Evolutionary conservation across 2,888 invertebrate genomes (phyloP), one percentile per base, ranked within the genome.

Genomic region (Blastobasis adustella): DNA sequence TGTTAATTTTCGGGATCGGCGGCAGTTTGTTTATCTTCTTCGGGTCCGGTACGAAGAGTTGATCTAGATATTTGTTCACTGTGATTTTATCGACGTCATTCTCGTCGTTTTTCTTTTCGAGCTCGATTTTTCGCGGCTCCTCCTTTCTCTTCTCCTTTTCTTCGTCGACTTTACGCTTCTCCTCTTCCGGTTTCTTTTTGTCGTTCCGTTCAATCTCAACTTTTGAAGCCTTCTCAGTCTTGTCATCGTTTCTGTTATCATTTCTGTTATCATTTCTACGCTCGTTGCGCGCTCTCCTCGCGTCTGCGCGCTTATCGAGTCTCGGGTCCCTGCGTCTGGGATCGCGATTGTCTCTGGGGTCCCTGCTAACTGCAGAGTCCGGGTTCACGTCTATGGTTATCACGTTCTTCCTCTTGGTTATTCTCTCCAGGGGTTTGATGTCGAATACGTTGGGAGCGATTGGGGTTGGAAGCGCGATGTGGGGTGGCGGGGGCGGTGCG

Each of bases 401-500:
- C 55, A 82, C 85, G 73, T 86, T 85, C 47, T 80, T 84, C 54
- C 85, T 75, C 51, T 87, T 86, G 50, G 75, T 78, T 63, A 79
- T 72, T 52, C 79, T 76, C 5, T 82, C 82, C 50, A 85, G 79
- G 10, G 89, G 78, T 59, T 84, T 85, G 76, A 89, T 84, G 74
- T 90, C 82, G 73, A 87, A 85, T 45, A 83, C 80, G 73, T 85
- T 73, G 53, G 83, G 70, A 5, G 84, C 80, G 58, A 85, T 79
- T 64, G 78, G 55, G 5, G 57, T 53, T 37, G 58, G 40, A n/a
- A 55, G 50, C 10, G 60, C 56, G 7, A 53, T 53, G 45, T 61
- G 59, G 54, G 59, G 60, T 38, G 65, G 49, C 49, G 60, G n/a
- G 38, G 47, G 43, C 46, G 58, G 37, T 46, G 54, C 37, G 46